Evolutionary conservation across 2,113 vertebrate genomes (phyloP).

Genomic region (Lampris megalopsis): DNA sequence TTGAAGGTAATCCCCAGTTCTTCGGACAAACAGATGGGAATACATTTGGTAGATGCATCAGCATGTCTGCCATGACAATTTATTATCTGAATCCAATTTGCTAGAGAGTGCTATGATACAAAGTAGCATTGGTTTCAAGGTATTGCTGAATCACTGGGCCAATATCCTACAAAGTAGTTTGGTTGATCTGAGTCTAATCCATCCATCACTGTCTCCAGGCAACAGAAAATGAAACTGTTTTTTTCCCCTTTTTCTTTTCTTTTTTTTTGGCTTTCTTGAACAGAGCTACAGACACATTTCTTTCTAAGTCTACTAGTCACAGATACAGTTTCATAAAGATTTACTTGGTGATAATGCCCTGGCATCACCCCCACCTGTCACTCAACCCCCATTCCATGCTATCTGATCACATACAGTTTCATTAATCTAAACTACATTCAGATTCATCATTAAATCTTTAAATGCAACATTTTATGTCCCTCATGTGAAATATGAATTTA

Average conservation of each 20-base stretch:
- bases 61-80: constrained; percentile 45
- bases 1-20: constrained; percentile 58
- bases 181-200: constrained; percentile 47
- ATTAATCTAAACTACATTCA: no score
- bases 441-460: no score
- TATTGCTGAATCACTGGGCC: constrained; percentile 68
- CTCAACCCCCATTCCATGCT: not conserved
- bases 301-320: constrained; percentile 41
- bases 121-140: constrained; percentile 48
- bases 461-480: no score
- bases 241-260: constrained; percentile 34
- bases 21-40: constrained; percentile 55
- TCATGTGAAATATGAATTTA: not conserved
- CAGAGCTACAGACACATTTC: constrained; percentile 28
- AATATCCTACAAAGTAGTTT: constrained; percentile 45
- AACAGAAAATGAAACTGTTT: constrained; percentile 62
- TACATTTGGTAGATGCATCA: constrained; percentile 52
- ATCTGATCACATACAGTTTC: no score
- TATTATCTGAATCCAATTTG: constrained; percentile 54
- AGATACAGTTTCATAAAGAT: constrained; percentile 9
- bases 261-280: constrained; percentile 39
- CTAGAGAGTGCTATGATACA: constrained; percentile 40
- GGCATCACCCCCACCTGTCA: not conserved
- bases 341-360: not conserved
- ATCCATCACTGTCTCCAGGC: constrained; percentile 69